Base-by-base conservation (phyloP, 1,140 invertebrate species). In the Hylyphantes graminicola region DNA sequence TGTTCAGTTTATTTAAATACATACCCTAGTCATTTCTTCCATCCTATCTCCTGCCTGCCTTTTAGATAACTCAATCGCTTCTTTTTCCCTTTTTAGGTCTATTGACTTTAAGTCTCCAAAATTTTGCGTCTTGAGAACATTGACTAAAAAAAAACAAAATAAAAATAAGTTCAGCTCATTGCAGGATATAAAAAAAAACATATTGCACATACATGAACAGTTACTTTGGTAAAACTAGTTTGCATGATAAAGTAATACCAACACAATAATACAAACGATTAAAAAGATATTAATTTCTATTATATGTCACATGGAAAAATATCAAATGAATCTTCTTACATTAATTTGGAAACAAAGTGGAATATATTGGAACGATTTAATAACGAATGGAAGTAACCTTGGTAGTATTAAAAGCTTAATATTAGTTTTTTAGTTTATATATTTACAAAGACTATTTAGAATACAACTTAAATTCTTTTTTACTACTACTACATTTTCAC, bases 41-140 rank as follows among this genome's bases (percentile, higher is more conserved):
- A 90, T 90, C 67, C 87, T 89, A 82, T 90, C 90, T 85, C 88
- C 88, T 74, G 87, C 88, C 63, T 88, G 85, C 77, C 88, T 90
- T 86, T 94, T 92, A 0, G 93, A 93, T 89, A 94, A 92, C 87
- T 94, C 93, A 88, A 95, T 91, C 48, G 95, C 94, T 90, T 96
- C 94, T 75, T 95, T 93, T 90, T 98, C 97, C 86, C 94, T 91
- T 85, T 93, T 92, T 81, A 95, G 94, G 88, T 98, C 97, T 91
- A 96, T 93, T 88, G 94, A 93, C 89, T 96, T 96, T 94, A 96
- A 94, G 86, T 97, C 96, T n/a, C 93, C 93, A 90, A 97, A 98
- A 73, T 89, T 88, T 51, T 95, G 94, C 35, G 59, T 63, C 19
- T 59, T 89, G 86, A 89, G 95, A 95, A 98, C 96, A 90, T 98